Evolutionary conservation across 2,113 vertebrate genomes (phyloP).

Genomic region (Malurus elegans): DNA sequence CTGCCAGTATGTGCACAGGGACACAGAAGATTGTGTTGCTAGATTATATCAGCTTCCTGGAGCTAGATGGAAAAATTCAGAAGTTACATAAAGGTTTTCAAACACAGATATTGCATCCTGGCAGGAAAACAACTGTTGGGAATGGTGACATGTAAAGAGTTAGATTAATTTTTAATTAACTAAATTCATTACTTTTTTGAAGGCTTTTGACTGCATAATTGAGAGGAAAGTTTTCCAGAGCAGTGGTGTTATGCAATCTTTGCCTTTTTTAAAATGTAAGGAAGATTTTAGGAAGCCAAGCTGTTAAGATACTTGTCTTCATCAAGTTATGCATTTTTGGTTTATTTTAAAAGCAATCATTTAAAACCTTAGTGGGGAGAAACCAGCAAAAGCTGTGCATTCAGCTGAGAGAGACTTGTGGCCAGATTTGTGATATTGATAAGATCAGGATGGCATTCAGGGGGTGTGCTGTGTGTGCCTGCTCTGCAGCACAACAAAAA

Average conservation of each 20-base stretch:
- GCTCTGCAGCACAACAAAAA: background rate
- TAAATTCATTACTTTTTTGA: background rate
- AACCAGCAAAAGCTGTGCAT: background rate
- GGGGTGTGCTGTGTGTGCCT: rapidly evolving
- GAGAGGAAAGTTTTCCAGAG: background rate
- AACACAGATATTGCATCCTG: background rate
- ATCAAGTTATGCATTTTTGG: background rate
- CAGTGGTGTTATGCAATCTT: background rate
- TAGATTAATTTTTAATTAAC: background rate
- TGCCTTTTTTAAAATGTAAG: background rate
- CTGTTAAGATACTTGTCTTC: background rate
- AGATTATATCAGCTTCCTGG: background rate
- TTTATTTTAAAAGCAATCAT: background rate
- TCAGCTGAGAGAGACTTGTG: background rate
- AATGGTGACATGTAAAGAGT: background rate
- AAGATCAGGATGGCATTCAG: background rate
- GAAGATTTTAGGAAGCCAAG: background rate
- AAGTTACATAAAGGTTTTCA: conserved; percentile 9
- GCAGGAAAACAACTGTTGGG: background rate
- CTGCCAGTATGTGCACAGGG: background rate
- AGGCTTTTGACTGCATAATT: background rate
- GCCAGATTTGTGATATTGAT: background rate
- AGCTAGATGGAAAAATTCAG: background rate
- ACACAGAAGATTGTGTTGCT: background rate
- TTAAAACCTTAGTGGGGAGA: background rate